Conservation (phyloP, 1,140 invertebrate species). For the Campodea augens region DNA sequence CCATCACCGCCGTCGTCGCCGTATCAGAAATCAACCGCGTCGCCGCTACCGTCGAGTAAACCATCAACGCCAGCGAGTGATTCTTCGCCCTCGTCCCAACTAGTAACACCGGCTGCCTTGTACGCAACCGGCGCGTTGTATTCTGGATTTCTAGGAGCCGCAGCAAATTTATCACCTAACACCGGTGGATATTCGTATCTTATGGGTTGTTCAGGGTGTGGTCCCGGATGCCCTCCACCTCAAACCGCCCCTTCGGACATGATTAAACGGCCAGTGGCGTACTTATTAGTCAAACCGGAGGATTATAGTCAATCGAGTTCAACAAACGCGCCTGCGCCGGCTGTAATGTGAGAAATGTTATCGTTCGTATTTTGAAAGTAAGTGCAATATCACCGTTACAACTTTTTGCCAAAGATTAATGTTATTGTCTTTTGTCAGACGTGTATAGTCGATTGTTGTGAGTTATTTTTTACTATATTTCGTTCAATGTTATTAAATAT, state of each 20-base stretch:
- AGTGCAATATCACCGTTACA: no score
- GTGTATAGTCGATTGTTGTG: no score
- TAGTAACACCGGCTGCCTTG: neutral
- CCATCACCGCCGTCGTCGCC: neutral
- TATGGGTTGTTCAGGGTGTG: neutral
- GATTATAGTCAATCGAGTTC: no score
- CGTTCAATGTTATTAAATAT: no score
- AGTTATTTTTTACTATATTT: no score
- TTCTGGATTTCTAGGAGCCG: neutral
- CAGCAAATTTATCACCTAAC: no score
- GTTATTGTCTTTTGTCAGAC: no score
- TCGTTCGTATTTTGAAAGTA: no score
- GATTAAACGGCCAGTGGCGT: constrained; percentile 17
- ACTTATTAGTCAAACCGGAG: constrained; percentile 13
- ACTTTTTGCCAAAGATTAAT: no score
- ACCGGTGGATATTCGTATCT: neutral
- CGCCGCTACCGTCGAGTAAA: constrained; percentile 19
- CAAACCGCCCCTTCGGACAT: neutral
- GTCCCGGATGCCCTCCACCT: neutral
- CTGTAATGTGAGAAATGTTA: no score
- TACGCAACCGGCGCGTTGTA: neutral
- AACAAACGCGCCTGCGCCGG: no score
- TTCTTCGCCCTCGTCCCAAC: constrained; percentile 5
- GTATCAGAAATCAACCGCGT: constrained; percentile 17
- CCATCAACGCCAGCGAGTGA: neutral